Evolutionary conservation across 2,888 invertebrate genomes (phyloP).

Genomic region (Bombyx huttoni): DNA sequence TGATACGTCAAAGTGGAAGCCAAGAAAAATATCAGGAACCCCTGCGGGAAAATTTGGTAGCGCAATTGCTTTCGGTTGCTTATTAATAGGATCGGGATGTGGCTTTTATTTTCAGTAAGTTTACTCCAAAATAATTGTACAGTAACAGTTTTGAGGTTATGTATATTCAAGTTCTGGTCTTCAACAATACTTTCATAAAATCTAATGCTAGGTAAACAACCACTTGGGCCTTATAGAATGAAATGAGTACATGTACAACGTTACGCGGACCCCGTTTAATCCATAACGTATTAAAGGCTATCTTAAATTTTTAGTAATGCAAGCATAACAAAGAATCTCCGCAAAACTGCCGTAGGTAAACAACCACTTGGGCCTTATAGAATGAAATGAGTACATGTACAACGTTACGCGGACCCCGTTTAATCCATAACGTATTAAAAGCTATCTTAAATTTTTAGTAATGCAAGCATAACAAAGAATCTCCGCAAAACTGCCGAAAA

Average conservation of each 20-base stretch:
- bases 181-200: no score
- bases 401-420: no score
- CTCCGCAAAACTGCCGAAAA: slow-evolving; percentile 29
- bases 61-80: slow-evolving; percentile 53
- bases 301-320: slow-evolving; percentile 32
- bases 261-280: no score
- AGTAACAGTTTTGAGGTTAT: slow-evolving; percentile 22
- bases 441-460: slow-evolving; percentile 28
- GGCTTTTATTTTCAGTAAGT: slow-evolving; percentile 68
- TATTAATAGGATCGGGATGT: slow-evolving; percentile 47
- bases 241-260: no score
- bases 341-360: slow-evolving; percentile 30
- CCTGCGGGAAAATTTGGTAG: slow-evolving; percentile 73
- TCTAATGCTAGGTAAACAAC: no score
- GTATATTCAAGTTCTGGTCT: not conserved
- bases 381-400: no score
- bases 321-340: slow-evolving; percentile 28
- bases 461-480: slow-evolving; percentile 26
- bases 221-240: no score
- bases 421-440: not conserved
- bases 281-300: not conserved
- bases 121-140: not conserved
- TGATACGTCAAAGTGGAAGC: slow-evolving; percentile 75
- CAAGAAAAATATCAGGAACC: slow-evolving; percentile 76
- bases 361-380: no score